phyloP scores from a whole-genome alignment of 2,113 vertebrate species.

The Manacus vitellinus region DNA sequence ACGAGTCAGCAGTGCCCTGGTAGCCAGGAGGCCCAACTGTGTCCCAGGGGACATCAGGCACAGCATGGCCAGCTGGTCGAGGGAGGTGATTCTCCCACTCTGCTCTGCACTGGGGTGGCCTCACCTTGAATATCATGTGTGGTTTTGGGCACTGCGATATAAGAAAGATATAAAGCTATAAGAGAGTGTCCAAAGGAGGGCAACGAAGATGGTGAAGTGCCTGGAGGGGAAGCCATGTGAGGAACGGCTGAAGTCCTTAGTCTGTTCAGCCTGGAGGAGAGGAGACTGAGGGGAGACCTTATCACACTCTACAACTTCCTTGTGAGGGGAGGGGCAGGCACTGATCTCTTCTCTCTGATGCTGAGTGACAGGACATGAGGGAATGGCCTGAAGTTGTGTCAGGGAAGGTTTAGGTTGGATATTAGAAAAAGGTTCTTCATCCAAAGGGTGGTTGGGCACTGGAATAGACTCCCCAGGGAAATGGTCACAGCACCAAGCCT shows the following conservation, averaged over 20 bases:
- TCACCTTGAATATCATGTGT: not conserved
- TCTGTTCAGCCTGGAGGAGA: not conserved
- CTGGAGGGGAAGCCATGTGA: not conserved
- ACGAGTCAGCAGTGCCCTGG: not conserved
- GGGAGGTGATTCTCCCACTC: not conserved
- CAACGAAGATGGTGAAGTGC: not conserved
- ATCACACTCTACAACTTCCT: not conserved
- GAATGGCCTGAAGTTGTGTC: not conserved
- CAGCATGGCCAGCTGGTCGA: not conserved
- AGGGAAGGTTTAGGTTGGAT: not conserved
- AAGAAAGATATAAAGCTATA: not conserved
- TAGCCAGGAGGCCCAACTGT: not conserved
- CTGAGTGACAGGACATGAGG: not conserved
- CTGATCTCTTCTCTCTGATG: not conserved
- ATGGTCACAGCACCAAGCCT: not conserved
- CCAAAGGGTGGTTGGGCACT: not conserved
- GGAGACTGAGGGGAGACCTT: not conserved
- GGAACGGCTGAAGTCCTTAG: not conserved
- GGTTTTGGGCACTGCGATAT: not conserved
- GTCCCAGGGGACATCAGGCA: not conserved
- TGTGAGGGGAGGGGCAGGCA: not conserved
- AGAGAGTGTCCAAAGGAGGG: not conserved
- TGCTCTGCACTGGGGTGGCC: not conserved
- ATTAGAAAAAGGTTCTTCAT: not conserved
- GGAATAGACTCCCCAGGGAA: not conserved